Evolutionary conservation across 2,888 invertebrate genomes (phyloP).

Genomic region (Drosophila niveifrons): DNA sequence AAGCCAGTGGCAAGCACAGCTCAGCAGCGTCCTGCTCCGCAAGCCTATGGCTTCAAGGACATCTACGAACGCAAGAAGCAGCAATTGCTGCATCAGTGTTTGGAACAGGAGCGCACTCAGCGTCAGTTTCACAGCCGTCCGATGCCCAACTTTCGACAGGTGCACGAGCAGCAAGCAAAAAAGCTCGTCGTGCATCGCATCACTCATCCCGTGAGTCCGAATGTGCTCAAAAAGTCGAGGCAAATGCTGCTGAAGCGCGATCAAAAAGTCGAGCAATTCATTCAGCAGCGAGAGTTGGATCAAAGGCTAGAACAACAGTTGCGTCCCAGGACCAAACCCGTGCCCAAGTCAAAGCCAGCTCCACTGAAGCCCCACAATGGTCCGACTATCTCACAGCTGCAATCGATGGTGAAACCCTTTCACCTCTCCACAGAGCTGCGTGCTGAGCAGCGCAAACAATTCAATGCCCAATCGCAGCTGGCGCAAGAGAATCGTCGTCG

Average conservation of each 20-base stretch:
- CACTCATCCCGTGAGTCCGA: constrained; percentile 63
- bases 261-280: constrained; percentile 28
- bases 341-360: constrained; percentile 21
- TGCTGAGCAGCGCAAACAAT: constrained; percentile 61
- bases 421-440: constrained; percentile 55
- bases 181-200: constrained; percentile 44
- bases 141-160: constrained; percentile 66
- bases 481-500: constrained; percentile 47
- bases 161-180: constrained; percentile 45
- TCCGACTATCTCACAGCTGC: neutral
- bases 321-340: constrained; percentile 24
- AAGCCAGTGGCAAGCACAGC: neutral
- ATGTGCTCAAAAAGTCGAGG: constrained; percentile 61
- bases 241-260: constrained; percentile 47
- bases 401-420: constrained; percentile 48
- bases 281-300: constrained; percentile 44
- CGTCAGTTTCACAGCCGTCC: constrained; percentile 74
- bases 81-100: constrained; percentile 13
- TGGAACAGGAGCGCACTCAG: constrained; percentile 46
- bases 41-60: constrained; percentile 68
- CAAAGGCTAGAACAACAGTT: neutral
- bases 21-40: constrained; percentile 4
- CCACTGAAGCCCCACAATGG: constrained; percentile 40
- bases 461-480: constrained; percentile 40
- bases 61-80: constrained; percentile 62